Evolutionary conservation across 2,797 vertebrate genomes (phyloP), one percentile per base, ranked within the genome.

Genomic region (Artibeus jamaicensis): DNA sequence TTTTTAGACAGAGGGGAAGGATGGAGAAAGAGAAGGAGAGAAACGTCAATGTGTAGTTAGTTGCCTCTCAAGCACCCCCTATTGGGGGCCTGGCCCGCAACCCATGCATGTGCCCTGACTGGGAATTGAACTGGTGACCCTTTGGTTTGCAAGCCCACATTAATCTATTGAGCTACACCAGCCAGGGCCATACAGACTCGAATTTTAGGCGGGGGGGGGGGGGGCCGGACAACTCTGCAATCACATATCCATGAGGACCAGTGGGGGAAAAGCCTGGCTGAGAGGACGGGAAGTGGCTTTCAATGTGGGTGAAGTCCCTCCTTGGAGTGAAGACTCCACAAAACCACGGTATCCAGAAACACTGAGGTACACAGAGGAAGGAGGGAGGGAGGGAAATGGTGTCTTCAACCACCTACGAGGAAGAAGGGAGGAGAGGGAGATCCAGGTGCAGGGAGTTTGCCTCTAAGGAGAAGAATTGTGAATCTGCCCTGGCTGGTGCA

Each of bases 321-420:
- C 85, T 83, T 79, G 68, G 57, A 90, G 42, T 71, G 42, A 62
- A 77, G 77, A 86, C 24, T 73, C 24, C 18, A 71, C 42, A 71
- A 86, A 90, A 44, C 21, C 74, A n/a, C 29, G 3, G 50, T 24
- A 14, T 1, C 81, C 34, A 6, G 34, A 71, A 83, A 29, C 26
- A 48, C 46, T 12, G 48, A 67, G 5, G 21, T 74, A 29, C 6
- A 3, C 1, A 48, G 46, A 88, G 16, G 37, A 29, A 39, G 76
- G 32, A 57, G 62, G 76, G 26, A 65, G 15, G 7, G 62, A 70
- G 15, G 37, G 16, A 77, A 34, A 53, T 53, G 32, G 14, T 50
- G 48, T 77, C 19, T 53, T 34, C 48, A 77, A 15, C 10, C 32
- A 53, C 10, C 9, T n/a, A 12, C 6, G 6, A 2, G 19, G 73